phyloP scores from a whole-genome alignment of 2,113 vertebrate species.

The Gavialis gangeticus region DNA sequence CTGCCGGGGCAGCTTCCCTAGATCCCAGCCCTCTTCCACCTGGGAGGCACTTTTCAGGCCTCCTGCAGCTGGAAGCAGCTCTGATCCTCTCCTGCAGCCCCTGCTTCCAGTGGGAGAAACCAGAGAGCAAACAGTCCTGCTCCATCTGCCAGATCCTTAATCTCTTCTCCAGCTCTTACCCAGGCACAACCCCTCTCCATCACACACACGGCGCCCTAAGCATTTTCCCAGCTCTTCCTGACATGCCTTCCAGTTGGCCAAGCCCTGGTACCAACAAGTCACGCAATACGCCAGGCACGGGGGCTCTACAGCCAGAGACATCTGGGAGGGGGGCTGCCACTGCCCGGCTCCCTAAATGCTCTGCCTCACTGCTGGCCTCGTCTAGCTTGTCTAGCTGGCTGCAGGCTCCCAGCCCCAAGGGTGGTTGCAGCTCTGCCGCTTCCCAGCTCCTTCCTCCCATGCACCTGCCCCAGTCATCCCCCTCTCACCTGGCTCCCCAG shows the following conservation, averaged over 20 bases:
- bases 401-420: not conserved
- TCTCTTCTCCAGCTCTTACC: not conserved
- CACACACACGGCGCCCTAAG: not conserved
- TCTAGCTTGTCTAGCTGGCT: not conserved
- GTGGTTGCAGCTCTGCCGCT: not conserved
- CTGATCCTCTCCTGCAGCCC: not conserved
- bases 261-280: not conserved
- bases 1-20: not conserved
- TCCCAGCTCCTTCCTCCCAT: not conserved
- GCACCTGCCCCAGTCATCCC: not conserved
- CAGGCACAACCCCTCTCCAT: not conserved
- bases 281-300: not conserved
- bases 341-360: not conserved
- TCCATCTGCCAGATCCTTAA: not conserved
- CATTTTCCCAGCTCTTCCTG: not conserved
- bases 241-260: not conserved
- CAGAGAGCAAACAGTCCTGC: not conserved
- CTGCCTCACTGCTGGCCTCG: not conserved
- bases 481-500: constrained; percentile 68
- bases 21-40: not conserved
- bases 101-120: not conserved
- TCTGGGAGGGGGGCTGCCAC: not conserved
- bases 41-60: not conserved
- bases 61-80: not conserved
- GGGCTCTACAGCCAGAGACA: not conserved